phyloP scores from a whole-genome alignment of 2,888 invertebrate genomes.

The Teleiodes luculella region DNA sequence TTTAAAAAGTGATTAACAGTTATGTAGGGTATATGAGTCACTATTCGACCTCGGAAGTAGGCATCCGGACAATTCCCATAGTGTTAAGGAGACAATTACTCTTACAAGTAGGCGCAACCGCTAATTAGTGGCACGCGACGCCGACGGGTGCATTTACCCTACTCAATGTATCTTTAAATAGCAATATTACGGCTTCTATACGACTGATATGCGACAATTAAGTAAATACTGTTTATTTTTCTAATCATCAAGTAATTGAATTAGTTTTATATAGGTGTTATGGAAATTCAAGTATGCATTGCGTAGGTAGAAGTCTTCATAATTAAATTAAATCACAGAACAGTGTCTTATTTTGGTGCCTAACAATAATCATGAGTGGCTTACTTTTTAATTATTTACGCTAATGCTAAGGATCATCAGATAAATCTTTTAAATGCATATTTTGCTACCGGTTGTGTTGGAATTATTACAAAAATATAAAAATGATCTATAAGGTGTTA shows the following conservation, averaged over 20 bases:
- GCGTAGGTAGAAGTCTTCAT: too few species aligned
- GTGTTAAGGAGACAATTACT: slow-evolving; percentile 5
- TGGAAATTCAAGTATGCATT: too few species aligned
- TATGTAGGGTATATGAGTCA: background rate
- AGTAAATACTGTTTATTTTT: background rate
- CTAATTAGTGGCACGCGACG: slow-evolving; percentile 14
- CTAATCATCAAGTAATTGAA: background rate
- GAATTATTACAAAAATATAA: too few species aligned
- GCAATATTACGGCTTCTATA: background rate
- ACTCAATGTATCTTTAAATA: background rate
- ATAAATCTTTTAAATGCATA: background rate
- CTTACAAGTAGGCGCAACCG: slow-evolving; percentile 1
- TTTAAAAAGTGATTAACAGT: too few species aligned
- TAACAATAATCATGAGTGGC: too few species aligned
- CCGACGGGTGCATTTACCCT: slow-evolving; percentile 9
- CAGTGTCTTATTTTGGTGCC: too few species aligned
- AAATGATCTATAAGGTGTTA: too few species aligned
- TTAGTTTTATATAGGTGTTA: too few species aligned
- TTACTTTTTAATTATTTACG: background rate
- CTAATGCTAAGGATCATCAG: background rate
- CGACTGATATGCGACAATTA: background rate
- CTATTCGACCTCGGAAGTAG: slow-evolving; percentile 4
- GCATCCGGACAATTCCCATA: slow-evolving; percentile 10
- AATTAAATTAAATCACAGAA: too few species aligned
- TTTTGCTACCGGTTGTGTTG: too few species aligned